These are phyloP conservation scores for Dicerorhinus sumatrensis DNA, from an alignment of 2,113 vertebrate genomes.

Conservation along the genomic window DNA sequence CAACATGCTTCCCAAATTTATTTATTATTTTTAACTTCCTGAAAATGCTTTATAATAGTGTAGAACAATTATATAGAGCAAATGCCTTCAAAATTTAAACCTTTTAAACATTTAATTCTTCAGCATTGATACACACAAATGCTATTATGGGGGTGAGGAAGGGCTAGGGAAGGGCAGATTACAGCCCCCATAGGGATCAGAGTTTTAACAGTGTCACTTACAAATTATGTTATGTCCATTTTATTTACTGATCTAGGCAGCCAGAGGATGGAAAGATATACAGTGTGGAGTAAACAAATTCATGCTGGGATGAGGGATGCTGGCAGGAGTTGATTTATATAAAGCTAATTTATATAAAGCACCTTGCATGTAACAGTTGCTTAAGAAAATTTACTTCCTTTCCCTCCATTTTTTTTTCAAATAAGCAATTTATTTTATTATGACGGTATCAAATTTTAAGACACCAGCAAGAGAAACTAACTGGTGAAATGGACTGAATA, in stretches of 20 bases:
- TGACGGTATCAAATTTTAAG: background rate
- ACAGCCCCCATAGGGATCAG: slow-evolving; percentile 66
- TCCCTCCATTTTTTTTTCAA: background rate
- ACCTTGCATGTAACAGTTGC: background rate
- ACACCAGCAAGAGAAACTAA: background rate
- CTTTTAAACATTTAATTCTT: slow-evolving; percentile 80
- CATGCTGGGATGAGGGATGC: slow-evolving; percentile 77
- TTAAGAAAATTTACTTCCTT: background rate
- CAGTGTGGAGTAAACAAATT: slow-evolving; percentile 82
- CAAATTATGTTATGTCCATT: slow-evolving; percentile 79
- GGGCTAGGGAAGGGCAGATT: background rate
- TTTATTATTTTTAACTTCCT: too few species aligned
- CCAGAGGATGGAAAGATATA: slow-evolving; percentile 79
- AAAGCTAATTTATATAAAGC: background rate
- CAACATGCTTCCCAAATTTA: background rate
- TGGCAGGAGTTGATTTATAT: slow-evolving; percentile 79
- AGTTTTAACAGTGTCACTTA: slow-evolving; percentile 79
- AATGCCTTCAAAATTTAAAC: slow-evolving; percentile 82
- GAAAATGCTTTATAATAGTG: too few species aligned
- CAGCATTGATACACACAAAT: slow-evolving; percentile 80
- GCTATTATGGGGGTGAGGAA: slow-evolving; percentile 20
- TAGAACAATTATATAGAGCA: background rate
- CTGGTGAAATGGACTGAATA: background rate
- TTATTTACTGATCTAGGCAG: slow-evolving; percentile 79
- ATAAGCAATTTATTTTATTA: background rate